Percentiles rank a stretch among this genome's conserved stretches.
These are phyloP conservation scores for Eclectus roratus DNA, from an alignment of 2,113 vertebrate species.

Conservation along the genomic window DNA sequence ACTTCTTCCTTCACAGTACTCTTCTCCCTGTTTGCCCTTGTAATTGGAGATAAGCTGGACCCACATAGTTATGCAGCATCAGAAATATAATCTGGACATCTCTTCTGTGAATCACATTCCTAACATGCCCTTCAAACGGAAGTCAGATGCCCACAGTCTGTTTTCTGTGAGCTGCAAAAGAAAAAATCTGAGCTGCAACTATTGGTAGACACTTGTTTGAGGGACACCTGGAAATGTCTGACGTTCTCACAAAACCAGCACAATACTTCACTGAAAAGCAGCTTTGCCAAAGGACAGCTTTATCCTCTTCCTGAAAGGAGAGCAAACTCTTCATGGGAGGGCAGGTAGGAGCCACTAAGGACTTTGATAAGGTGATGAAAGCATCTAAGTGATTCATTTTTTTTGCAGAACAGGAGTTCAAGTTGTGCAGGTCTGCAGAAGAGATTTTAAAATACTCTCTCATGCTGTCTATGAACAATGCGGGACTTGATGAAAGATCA, in stretches of 20 bases:
- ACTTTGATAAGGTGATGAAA: constrained; percentile 46
- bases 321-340: constrained; percentile 19
- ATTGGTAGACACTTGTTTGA: constrained; percentile 35
- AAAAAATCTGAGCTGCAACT: neutral
- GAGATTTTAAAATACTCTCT: constrained; percentile 24
- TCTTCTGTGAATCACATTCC: neutral
- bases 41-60: constrained; percentile 23
- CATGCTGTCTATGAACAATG: constrained; percentile 42
- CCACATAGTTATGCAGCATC: neutral
- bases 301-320: constrained; percentile 22
- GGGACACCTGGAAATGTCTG: constrained; percentile 14
- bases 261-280: constrained; percentile 15
- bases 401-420: constrained; percentile 9
- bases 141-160: neutral
- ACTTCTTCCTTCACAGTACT: neutral
- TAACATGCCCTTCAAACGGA: constrained; percentile 5
- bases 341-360: neutral
- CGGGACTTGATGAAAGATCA: neutral
- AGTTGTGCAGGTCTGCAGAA: neutral
- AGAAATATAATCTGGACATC: constrained; percentile 28
- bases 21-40: constrained; percentile 7
- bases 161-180: constrained; percentile 1
- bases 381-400: neutral
- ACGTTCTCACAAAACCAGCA: constrained; percentile 1
- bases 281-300: constrained; percentile 29